Evolutionary conservation across 1,140 invertebrate genomes (phyloP), one percentile per base, ranked within the genome.

Genomic region (Metopolophium dirhodum): DNA sequence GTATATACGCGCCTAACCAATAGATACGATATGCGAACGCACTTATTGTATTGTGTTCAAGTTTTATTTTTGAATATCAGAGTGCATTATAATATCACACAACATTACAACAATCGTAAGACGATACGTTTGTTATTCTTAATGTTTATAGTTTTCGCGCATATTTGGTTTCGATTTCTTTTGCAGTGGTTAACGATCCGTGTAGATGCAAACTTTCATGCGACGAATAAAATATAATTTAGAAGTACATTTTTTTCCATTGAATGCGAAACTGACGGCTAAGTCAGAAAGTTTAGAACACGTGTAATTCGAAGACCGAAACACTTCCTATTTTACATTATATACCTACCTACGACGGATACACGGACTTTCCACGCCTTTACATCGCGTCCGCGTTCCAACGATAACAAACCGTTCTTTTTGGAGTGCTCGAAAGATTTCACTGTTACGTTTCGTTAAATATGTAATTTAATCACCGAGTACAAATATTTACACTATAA

Each of bases 91-190:
- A 18, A 41, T 41, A 41, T 41, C 49, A 51, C 18, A 51, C 9
- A 6, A 4, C 41, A 41, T 41, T 7, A 77, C n/a, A 77, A n/a
- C 11, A 35, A 77, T 77, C 14, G 61, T 77, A 77, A 77, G 3
- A 77, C 30, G 61, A 77, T 77, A 77, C 30, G 61, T 68, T 30
- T 68, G 30, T 68, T 68, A 68, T 77, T 77, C n/a, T 68, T 68
- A 68, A 68, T 68, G 4, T 68, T 68, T n/a, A n/a, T n/a, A 77
- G 61, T 77, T 77, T 77, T 77, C 30, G 11, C 18, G 30, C n/a
- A 77, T 77, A 77, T n/a, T 77, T 77, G n/a, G 30, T 77, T 77
- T 77, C 61, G 14, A 77, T 77, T 77, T 77, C 61, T 77, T 77
- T 77, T 77, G 61, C 49, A 18, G 49, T 77, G 61, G 14, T 77